Percentiles rank a stretch among this genome's conserved stretches.
phyloP scores from a whole-genome alignment of 2,888 invertebrate genomes.

The Torymus texanus region DNA sequence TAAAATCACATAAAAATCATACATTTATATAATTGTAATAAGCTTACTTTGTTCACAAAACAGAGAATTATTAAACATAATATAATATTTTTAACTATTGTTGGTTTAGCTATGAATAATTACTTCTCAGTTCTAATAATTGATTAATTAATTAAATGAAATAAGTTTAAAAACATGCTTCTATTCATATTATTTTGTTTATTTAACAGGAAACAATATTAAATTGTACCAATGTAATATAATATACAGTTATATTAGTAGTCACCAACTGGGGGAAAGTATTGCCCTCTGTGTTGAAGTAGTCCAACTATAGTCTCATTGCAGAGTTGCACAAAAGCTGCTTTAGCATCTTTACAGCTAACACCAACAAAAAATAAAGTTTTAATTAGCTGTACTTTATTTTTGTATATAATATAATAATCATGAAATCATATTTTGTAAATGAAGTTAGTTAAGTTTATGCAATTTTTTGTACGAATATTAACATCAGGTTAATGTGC shows the following conservation, averaged over 20 bases:
- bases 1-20: neutral
- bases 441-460: slow-evolving; percentile 14
- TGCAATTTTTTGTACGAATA: neutral
- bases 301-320: slow-evolving; percentile 51
- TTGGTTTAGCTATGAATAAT: too few relatives aligned
- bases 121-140: too few relatives aligned
- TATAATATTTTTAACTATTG: too few relatives aligned
- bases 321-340: slow-evolving; percentile 46
- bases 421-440: slow-evolving; percentile 8
- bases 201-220: slow-evolving; percentile 32
- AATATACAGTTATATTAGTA: slow-evolving; percentile 49
- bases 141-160: neutral
- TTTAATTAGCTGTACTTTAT: slow-evolving; percentile 25
- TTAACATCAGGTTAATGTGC: slow-evolving; percentile 55
- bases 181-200: neutral
- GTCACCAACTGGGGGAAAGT: slow-evolving; percentile 36
- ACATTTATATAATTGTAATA: neutral
- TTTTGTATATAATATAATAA: slow-evolving; percentile 7
- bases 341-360: slow-evolving; percentile 44
- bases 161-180: neutral
- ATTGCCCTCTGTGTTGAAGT: slow-evolving; percentile 57
- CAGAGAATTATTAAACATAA: too few relatives aligned
- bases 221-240: slow-evolving; percentile 34
- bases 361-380: slow-evolving; percentile 22
- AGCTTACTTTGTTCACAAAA: neutral